A percentile compares a stretch with the other conserved stretches of the same genome.
phyloP scores from a whole-genome alignment of 2,113 vertebrate genomes.

The Centropus unirufus region DNA sequence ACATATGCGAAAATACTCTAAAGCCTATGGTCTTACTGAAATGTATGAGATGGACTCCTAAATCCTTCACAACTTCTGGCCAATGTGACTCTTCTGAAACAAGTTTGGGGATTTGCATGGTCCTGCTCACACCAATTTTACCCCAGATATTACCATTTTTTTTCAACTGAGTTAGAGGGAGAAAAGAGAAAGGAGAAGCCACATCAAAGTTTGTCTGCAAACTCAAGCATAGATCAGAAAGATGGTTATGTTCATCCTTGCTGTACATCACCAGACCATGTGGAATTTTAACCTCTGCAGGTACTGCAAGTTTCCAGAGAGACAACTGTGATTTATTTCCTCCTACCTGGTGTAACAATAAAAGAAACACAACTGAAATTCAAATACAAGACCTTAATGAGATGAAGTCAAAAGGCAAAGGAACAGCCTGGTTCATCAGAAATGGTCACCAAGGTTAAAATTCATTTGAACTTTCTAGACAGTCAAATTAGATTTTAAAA shows the following conservation, averaged over 20 bases:
- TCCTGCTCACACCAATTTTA: not conserved
- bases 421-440: not conserved
- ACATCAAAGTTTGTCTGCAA: rapidly evolving
- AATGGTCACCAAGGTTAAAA: rapidly evolving
- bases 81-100: not conserved
- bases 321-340: not conserved
- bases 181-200: not conserved
- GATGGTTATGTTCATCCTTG: not conserved
- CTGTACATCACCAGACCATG: rapidly evolving
- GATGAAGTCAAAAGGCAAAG: not conserved
- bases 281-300: not conserved
- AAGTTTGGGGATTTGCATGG: not conserved
- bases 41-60: not conserved
- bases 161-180: not conserved
- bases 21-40: not conserved
- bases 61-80: not conserved
- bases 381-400: not conserved
- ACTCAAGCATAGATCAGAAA: not conserved
- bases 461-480: not conserved
- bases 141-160: not conserved
- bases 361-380: not conserved
- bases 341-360: not conserved
- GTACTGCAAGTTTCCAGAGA: not conserved
- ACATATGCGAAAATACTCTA: not conserved
- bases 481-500: not conserved